Percentiles rank a stretch among this genome's conserved stretches.
Evolutionary conservation across 2,797 vertebrate species (phyloP).

Genomic region (Notolepis coatsorum): DNA sequence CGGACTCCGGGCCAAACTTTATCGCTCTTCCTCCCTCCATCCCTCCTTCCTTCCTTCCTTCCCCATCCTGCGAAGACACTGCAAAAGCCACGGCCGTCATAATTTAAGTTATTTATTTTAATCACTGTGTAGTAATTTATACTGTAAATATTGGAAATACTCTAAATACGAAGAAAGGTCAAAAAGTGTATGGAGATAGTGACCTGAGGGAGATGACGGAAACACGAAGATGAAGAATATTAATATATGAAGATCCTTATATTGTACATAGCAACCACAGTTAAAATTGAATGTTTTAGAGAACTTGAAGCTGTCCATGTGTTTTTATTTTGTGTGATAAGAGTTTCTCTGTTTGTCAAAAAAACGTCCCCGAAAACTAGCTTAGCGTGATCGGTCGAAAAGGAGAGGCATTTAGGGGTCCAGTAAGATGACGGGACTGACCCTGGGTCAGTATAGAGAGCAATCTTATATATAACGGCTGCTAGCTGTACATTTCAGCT

Average conservation of each 20-base stretch:
- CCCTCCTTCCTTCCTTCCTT: neutral
- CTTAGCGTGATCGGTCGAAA: slow-evolving; percentile 15
- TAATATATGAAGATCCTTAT: slow-evolving; percentile 83
- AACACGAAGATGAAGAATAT: slow-evolving; percentile 58
- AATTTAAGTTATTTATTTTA: slow-evolving; percentile 86
- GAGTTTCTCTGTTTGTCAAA: slow-evolving; percentile 52
- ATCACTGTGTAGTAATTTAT: slow-evolving; percentile 84
- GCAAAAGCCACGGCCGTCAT: slow-evolving; percentile 75
- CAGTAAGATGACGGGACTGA: slow-evolving; percentile 18
- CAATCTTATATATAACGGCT: slow-evolving; percentile 7
- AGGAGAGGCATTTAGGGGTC: slow-evolving; percentile 17
- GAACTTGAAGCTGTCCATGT: slow-evolving; percentile 62
- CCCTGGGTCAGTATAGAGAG: slow-evolving; percentile 29
- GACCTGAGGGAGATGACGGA: slow-evolving; percentile 37
- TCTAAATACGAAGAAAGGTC: slow-evolving; percentile 72
- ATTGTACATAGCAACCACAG: slow-evolving; percentile 78
- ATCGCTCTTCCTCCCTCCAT: neutral
- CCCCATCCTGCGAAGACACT: slow-evolving; percentile 43
- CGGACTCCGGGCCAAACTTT: slow-evolving; percentile 1
- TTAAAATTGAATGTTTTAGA: slow-evolving; percentile 74
- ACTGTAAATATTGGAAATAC: slow-evolving; percentile 83
- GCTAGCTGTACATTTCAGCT: slow-evolving; percentile 25
- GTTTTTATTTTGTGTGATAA: slow-evolving; percentile 72
- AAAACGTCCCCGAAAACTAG: slow-evolving; percentile 36
- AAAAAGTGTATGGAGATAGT: slow-evolving; percentile 52